Evolutionary conservation across 2,888 invertebrate genomes (phyloP), one percentile per base, ranked within the genome.

Genomic region (Lysandra bellargus): DNA sequence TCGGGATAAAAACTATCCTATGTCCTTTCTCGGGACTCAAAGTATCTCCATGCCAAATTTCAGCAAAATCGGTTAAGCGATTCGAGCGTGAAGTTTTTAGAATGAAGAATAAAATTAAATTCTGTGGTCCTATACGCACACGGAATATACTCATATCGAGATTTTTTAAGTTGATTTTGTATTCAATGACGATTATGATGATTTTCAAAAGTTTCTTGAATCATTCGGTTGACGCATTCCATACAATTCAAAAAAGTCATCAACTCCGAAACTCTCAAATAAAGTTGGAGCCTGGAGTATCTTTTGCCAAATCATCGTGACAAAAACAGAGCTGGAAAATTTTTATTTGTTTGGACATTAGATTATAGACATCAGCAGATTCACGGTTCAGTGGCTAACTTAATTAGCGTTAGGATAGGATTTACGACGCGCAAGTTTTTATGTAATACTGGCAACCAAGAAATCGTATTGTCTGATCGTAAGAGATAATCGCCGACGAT

Each of bases 401-500:
- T 69, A 69, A 69, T 33, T 69, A 69, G 33, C 69, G 69, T 69
- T 69, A 17, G 69, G 69, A 14, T 69, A 69, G 69, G 33, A 69
- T 69, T 69, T 33, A 37, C 69, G 69, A 69, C 23, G 33, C 4
- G 33, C 33, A 37, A 64, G 64, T 64, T 64, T 64, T 57, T 57
- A 57, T 57, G 57, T 57, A 17, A 57, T 4, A 57, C 17, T 17
- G 57, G 4, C 57, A 57, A 57, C 12, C 57, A 9, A 49, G 49
- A 12, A 49, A 49, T 49, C 49, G 49, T 49, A 49, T 49, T 9
- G 9, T 9, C 49, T 49, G 49, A 49, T 9, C 9, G 49, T 49
- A 49, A 49, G 9, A 9, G 49, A 49, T 49, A 49, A 2, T 49
- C 12, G 9, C 2, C 49, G 49, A 49, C 49, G 49, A 49, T 49